Conservation (phyloP, 2,797 vertebrate species). For the Vespertilio murinus region DNA sequence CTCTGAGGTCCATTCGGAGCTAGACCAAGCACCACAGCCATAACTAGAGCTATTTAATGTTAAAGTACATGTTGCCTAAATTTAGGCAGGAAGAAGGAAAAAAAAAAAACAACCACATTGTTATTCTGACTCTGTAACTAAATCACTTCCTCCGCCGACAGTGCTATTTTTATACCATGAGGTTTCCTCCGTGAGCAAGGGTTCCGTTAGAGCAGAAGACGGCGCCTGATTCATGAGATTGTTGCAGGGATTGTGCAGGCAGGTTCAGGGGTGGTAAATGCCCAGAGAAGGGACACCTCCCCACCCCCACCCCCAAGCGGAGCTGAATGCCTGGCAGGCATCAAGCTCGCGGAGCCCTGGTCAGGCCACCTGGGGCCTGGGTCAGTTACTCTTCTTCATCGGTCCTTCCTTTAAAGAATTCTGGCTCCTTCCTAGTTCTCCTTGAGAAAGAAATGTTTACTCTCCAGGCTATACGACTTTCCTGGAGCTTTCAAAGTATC, state of each 20-base stretch:
- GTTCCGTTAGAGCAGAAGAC: not conserved
- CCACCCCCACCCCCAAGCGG: too few relatives aligned
- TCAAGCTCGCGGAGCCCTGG: not conserved
- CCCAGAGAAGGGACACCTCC: not conserved
- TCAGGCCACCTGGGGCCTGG: not conserved
- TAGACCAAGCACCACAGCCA: not conserved
- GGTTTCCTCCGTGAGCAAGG: not conserved
- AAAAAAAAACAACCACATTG: not conserved
- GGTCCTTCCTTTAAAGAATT: not conserved
- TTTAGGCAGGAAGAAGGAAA: conserved; percentile 23
- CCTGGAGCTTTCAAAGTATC: conserved; percentile 22
- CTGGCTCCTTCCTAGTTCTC: not conserved
- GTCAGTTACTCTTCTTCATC: not conserved
- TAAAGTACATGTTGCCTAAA: conserved; percentile 10
- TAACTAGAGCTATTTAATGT: not conserved
- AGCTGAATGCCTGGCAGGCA: not conserved
- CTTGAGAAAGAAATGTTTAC: conserved; percentile 47
- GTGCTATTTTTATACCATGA: not conserved
- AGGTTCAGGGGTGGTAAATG: not conserved
- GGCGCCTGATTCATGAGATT: not conserved
- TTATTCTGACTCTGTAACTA: conserved; percentile 27
- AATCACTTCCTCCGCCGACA: not conserved
- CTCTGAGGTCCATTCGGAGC: not conserved
- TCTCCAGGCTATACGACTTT: conserved; percentile 51
- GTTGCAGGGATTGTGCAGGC: not conserved